These are phyloP conservation scores for Glandiceps talaboti DNA, from an alignment of 53 echinoderm and acorn worm species.

Conservation along the genomic window DNA sequence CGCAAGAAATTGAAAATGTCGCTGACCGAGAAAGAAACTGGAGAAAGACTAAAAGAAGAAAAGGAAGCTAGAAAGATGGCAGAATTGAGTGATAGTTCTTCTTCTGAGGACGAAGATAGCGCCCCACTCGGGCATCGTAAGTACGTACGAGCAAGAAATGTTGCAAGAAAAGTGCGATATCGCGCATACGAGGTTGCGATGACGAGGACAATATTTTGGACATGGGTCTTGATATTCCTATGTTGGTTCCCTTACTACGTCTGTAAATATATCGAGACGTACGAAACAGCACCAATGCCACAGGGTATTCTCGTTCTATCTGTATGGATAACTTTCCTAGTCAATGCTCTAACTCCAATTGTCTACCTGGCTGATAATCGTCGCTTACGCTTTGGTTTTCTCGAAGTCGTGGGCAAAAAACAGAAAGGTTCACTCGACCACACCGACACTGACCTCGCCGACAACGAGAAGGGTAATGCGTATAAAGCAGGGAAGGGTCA, in stretches of 20 bases:
- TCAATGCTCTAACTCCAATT: conserved; percentile 5
- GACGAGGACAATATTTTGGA: conserved; percentile 12
- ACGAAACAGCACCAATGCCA: not conserved
- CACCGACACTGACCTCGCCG: not conserved
- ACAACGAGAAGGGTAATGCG: not conserved
- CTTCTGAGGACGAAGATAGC: conserved; percentile 28
- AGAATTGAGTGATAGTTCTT: conserved; percentile 3
- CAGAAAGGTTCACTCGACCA: not conserved
- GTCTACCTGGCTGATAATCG: not conserved
- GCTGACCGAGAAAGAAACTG: not conserved
- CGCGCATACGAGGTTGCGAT: conserved; percentile 22
- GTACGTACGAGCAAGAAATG: conserved; percentile 16
- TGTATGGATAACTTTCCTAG: conserved; percentile 11
- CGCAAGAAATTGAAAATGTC: conserved; percentile 1
- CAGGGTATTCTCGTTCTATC: conserved; percentile 1
- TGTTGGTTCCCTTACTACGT: conserved; percentile 22
- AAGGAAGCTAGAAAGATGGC: conserved; percentile 2
- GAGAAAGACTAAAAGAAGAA: conserved; percentile 12
- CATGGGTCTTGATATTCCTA: conserved; percentile 4
- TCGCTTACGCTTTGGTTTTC: not conserved
- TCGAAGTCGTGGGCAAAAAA: not conserved
- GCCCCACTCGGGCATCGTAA: conserved; percentile 22
- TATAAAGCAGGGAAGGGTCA: not conserved
- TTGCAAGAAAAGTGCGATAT: conserved; percentile 18
- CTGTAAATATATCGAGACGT: conserved; percentile 16